Evolutionary conservation across 2,888 invertebrate species (phyloP).

Genomic region (Lomographa bimaculata): DNA sequence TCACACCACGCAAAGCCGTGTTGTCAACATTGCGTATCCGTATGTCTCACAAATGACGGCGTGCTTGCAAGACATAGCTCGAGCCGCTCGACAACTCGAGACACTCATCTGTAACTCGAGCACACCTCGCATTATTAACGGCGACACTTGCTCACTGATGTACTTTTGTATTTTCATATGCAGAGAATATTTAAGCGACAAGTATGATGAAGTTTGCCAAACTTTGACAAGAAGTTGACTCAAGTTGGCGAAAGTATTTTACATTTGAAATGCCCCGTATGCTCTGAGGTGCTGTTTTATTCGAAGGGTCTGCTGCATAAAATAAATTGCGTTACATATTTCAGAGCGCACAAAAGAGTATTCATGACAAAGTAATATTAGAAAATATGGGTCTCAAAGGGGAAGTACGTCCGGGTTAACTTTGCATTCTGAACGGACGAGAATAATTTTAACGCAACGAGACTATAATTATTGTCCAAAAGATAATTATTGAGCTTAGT

Average conservation of each 20-base stretch:
- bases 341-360: too few relatives aligned
- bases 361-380: too few relatives aligned
- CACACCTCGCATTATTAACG: constrained; percentile 31
- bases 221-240: constrained; percentile 4
- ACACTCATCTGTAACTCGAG: constrained; percentile 28
- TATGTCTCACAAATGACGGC: constrained; percentile 23
- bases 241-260: too few relatives aligned
- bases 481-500: too few relatives aligned
- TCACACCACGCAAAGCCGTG: too few relatives aligned
- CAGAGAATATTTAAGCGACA: constrained; percentile 15
- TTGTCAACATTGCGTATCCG: constrained; percentile 8
- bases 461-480: too few relatives aligned
- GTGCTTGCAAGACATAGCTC: constrained; percentile 14
- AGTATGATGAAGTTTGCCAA: constrained; percentile 4
- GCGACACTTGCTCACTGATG: constrained; percentile 31
- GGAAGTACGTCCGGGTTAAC: too few relatives aligned
- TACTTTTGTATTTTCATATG: constrained; percentile 28
- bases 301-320: background rate
- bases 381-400: too few relatives aligned
- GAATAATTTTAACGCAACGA: too few relatives aligned
- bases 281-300: background rate
- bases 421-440: too few relatives aligned
- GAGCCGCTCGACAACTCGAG: constrained; percentile 25
- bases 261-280: background rate
- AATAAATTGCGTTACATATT: too few relatives aligned